phyloP scores from a whole-genome alignment of 1,140 invertebrate genomes.

The Tetramorium parvispinum region DNA sequence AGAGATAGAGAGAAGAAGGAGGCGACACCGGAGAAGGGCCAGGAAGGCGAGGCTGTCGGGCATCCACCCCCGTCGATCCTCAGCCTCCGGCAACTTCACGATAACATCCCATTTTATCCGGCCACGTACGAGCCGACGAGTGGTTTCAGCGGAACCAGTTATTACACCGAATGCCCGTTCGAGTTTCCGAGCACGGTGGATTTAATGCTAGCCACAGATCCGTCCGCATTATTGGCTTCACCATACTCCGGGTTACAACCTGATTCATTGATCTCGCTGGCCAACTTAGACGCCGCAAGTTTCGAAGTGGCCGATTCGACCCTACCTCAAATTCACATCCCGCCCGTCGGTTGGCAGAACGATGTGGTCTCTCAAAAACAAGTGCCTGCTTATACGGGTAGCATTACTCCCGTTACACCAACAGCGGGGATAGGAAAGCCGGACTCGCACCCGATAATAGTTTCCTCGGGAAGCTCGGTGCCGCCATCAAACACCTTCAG shows the following conservation, averaged over 20 bases:
- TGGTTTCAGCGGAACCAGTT: constrained; percentile 54
- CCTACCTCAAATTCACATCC: constrained; percentile 58
- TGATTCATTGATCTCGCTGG: constrained; percentile 59
- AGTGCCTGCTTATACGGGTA: neutral
- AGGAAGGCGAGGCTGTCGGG: constrained; percentile 31
- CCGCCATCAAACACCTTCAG: neutral
- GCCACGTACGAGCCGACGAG: constrained; percentile 59
- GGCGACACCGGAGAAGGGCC: constrained; percentile 28
- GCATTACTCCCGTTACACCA: neutral
- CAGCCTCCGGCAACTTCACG: constrained; percentile 62
- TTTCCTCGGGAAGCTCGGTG: neutral
- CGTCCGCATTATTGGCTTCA: constrained; percentile 53
- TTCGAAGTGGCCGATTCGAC: constrained; percentile 50
- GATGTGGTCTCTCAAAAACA: constrained; percentile 55
- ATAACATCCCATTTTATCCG: constrained; percentile 71
- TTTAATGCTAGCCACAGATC: constrained; percentile 61
- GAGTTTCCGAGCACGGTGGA: constrained; percentile 73
- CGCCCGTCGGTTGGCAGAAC: constrained; percentile 71
- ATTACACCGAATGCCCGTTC: constrained; percentile 77
- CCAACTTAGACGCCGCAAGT: neutral
- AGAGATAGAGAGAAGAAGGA: constrained; percentile 76
- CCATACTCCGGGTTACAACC: constrained; percentile 74
- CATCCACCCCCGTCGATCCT: constrained; percentile 27
- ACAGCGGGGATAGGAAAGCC: neutral
- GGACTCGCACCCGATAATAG: neutral